Evolutionary conservation across 2,797 vertebrate genomes (phyloP).

Genomic region (Sebastes minor): DNA sequence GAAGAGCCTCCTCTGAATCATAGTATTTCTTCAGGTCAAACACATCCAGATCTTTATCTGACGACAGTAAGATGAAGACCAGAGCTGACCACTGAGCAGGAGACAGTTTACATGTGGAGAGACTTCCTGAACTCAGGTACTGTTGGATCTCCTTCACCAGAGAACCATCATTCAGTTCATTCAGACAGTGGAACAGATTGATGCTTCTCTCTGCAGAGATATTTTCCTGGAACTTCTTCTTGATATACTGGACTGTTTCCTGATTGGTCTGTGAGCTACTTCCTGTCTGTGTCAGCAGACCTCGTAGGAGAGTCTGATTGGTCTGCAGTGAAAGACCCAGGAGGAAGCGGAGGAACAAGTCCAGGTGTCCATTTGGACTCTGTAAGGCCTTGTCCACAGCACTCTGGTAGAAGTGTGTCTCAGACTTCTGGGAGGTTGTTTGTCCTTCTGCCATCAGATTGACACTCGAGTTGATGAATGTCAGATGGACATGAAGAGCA

Average conservation of each 20-base stretch:
- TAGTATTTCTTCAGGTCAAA: background rate
- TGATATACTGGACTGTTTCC: constrained; percentile 20
- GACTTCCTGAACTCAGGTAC: background rate
- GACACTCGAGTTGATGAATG: background rate
- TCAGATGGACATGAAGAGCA: background rate
- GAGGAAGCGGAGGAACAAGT: background rate
- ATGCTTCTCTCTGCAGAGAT: constrained; percentile 21
- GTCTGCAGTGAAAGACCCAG: constrained; percentile 38
- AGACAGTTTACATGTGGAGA: background rate
- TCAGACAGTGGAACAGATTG: background rate
- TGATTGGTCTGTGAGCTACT: background rate
- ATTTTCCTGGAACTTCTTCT: background rate
- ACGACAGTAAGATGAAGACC: background rate
- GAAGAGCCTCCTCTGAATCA: background rate
- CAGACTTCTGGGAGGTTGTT: background rate
- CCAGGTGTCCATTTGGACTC: background rate
- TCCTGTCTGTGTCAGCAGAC: background rate
- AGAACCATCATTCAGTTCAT: background rate
- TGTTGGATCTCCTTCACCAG: background rate
- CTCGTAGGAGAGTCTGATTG: constrained; percentile 4
- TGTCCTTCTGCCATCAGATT: background rate
- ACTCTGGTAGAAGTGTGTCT: background rate
- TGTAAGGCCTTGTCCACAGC: background rate
- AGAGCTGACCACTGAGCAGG: background rate
- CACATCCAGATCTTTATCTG: background rate